These are phyloP conservation scores for Brienomyrus brachyistius DNA, from an alignment of 2,113 vertebrate genomes.

Conservation along the genomic window DNA sequence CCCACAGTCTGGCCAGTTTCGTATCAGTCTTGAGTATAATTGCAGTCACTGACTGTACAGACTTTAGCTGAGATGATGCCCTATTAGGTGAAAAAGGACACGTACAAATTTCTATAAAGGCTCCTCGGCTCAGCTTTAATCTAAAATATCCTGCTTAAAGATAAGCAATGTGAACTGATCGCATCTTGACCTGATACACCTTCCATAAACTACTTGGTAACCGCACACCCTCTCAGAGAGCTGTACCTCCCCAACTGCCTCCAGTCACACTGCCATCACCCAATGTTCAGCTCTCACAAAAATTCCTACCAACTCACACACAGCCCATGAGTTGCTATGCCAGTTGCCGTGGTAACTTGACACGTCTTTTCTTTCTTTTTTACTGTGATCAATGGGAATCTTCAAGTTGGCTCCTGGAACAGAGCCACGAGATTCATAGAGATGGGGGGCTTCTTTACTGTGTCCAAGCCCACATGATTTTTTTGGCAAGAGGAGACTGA, in stretches of 20 bases:
- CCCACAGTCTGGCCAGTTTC: background rate
- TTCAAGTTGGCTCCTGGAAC: conserved; percentile 30
- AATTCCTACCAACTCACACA: conserved; percentile 15
- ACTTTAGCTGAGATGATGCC: background rate
- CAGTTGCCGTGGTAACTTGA: conserved; percentile 45
- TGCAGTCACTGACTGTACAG: background rate
- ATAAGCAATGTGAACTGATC: background rate
- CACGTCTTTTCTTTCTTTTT: conserved; percentile 32
- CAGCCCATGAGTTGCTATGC: conserved; percentile 17
- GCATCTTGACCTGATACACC: background rate
- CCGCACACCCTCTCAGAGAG: background rate
- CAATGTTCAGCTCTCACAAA: conserved; percentile 5
- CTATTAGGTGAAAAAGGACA: background rate
- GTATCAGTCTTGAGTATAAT: background rate
- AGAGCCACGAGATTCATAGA: conserved; percentile 13
- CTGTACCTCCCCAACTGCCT: background rate
- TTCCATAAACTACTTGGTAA: no score
- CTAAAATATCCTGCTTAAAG: background rate
- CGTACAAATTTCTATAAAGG: background rate
- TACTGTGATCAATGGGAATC: conserved; percentile 42
- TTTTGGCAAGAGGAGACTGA: background rate
- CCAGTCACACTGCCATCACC: conserved; percentile 10
- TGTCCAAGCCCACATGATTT: background rate
- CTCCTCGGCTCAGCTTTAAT: background rate
- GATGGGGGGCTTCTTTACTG: background rate